Conservation (phyloP, 2,113 vertebrate species). For the Lucifuga dentata region DNA sequence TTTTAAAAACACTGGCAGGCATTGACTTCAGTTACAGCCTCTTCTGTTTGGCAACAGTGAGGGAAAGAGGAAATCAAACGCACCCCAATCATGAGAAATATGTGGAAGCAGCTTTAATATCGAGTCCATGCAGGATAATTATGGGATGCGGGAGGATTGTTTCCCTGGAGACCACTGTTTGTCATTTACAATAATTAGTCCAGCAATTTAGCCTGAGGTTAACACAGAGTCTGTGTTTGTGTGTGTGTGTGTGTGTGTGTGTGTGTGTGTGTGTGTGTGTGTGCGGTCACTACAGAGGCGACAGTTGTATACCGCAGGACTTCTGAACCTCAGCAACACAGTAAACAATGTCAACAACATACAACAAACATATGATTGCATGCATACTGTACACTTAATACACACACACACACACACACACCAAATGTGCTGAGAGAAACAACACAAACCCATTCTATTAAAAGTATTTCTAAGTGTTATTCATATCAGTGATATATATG, state of each 20-base stretch:
- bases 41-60: too few species aligned
- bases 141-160: slow-evolving; percentile 53
- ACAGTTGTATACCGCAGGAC: slow-evolving; percentile 54
- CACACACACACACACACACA: not conserved
- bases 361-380: too few species aligned
- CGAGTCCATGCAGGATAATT: slow-evolving; percentile 33
- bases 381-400: too few species aligned
- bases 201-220: slow-evolving; percentile 52
- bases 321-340: slow-evolving; percentile 22
- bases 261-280: slow-evolving; percentile 21
- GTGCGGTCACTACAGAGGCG: slow-evolving; percentile 47
- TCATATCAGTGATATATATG: too few species aligned
- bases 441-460: too few species aligned
- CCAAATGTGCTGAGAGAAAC: too few species aligned
- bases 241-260: slow-evolving; percentile 16
- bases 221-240: slow-evolving; percentile 33
- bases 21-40: too few species aligned
- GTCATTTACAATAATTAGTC: slow-evolving; percentile 64
- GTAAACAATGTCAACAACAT: not conserved
- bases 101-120: slow-evolving; percentile 46
- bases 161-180: slow-evolving; percentile 57
- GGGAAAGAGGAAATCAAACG: slow-evolving; percentile 32
- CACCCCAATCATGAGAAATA: slow-evolving; percentile 46
- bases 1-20: too few species aligned
- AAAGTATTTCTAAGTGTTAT: too few species aligned